Base-by-base conservation (phyloP, 1,140 invertebrate species). In the Drosophila yakuba region DNA sequence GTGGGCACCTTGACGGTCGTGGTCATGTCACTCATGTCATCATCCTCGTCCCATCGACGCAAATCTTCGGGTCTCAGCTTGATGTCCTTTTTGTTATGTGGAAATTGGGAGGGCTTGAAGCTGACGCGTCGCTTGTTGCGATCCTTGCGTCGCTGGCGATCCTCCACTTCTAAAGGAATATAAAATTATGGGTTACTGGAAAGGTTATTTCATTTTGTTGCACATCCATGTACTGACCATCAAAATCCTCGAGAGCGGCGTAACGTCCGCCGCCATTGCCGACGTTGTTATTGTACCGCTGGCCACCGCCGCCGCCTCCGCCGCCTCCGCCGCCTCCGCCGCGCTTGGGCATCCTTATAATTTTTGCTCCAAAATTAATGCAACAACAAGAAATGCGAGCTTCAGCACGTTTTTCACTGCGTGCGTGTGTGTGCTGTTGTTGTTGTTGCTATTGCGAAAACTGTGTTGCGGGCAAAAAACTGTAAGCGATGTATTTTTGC, bases 21-120 rank as follows among this genome's bases (percentile, higher is more conserved):
- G 25, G 84, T 88, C 52, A 79, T 76, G 14, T 90, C 82, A 5
- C 55, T 76, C 82, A 90, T 90, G 32, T 92, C 91, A 25, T 91
- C 90, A 32, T 92, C 91, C 54, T 92, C 91, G 50, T 92, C 91
- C 75, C 86, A 81, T 1, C 90, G 90, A n/a, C 89, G 79, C 1
- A 88, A 48, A 41, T 92, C 91, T n/a, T 86, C 73, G 1, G 85
- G 32, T 0, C 86, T 78, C 39, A 78, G 23, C 41, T 89, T 91
- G 1, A 83, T 57, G 38, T 78, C 86, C 15, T 73, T 74, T 8
- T 89, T 90, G 54, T 84, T 86, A 43, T 81, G 58, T 10, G 78
- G 66, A 12, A 79, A 66, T 6, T 74, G 66, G 12, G 86, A 76
- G 1, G 91, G 77, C 51, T 92, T 92, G 25, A 92, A 92, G 50